phyloP scores from a whole-genome alignment of 1,140 invertebrate species.

The Bombyx mori region ASM3026992v2 NC_085121.1:9719501-9720000 shows the following conservation, averaged over 20 bases:
- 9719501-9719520: conserved; percentile 38
- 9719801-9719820: too few species aligned
- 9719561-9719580: conserved; percentile 59
- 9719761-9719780: neutral
- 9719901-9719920: too few species aligned
- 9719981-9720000: too few species aligned
- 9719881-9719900: too few species aligned
- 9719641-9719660: conserved; percentile 47
- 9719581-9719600: conserved; percentile 55
- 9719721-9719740: conserved; percentile 53
- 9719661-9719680: conserved; percentile 60
- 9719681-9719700: conserved; percentile 54
- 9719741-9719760: conserved; percentile 24
- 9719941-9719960: too few species aligned
- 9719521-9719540: conserved; percentile 58
- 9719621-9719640: conserved; percentile 62
- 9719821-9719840: too few species aligned
- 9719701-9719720: conserved; percentile 33
- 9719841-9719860: too few species aligned
- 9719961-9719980: too few species aligned
- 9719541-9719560: conserved; percentile 64
- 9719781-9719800: too few species aligned
- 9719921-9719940: too few species aligned
- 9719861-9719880: too few species aligned
- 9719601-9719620: conserved; percentile 59